Percentiles rank a stretch among this genome's conserved stretches.
Conservation (phyloP, 2,888 invertebrate genomes). For the Dorcus parallelipipedus region DNA sequence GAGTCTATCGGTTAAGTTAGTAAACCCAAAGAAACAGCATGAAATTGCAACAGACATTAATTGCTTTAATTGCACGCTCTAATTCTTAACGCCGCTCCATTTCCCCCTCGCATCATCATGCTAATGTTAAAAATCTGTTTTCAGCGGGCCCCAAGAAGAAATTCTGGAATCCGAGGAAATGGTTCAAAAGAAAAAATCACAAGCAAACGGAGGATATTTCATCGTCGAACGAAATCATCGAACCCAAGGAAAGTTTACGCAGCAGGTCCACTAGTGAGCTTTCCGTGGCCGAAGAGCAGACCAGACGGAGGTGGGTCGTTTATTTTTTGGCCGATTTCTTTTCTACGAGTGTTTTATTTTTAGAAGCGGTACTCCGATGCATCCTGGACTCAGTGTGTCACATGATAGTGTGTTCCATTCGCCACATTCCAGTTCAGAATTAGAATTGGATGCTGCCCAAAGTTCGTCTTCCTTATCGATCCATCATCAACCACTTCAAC, state of each 20-base stretch:
- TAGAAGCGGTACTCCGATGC: slow-evolving; percentile 47
- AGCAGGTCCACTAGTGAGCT: slow-evolving; percentile 63
- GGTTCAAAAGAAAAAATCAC: slow-evolving; percentile 50
- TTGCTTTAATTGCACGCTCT: neutral
- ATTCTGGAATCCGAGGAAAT: slow-evolving; percentile 58
- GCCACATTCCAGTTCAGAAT: slow-evolving; percentile 54
- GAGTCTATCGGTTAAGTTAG: slow-evolving; percentile 14
- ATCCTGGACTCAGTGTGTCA: slow-evolving; percentile 71
- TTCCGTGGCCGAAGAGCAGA: slow-evolving; percentile 59
- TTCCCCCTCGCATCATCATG: neutral
- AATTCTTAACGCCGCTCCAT: neutral
- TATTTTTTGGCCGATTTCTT: slow-evolving; percentile 1
- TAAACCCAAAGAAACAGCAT: neutral
- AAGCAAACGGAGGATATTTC: slow-evolving; percentile 49
- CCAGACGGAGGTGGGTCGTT: slow-evolving; percentile 54
- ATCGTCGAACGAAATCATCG: slow-evolving; percentile 50
- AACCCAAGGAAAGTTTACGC: slow-evolving; percentile 40
- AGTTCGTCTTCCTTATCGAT: slow-evolving; percentile 49
- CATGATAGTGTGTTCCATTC: slow-evolving; percentile 91
- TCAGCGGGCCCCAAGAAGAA: slow-evolving; percentile 55
- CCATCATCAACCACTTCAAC: slow-evolving; percentile 42
- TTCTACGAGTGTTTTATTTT: slow-evolving; percentile 11
- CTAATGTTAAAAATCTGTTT: slow-evolving; percentile 20
- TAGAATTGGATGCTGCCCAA: slow-evolving; percentile 51
- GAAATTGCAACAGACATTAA: neutral